A percentile compares a stretch with the other conserved stretches of the same genome.
phyloP scores from a whole-genome alignment of 2,113 vertebrate species.

The Nothocercus julius region DNA sequence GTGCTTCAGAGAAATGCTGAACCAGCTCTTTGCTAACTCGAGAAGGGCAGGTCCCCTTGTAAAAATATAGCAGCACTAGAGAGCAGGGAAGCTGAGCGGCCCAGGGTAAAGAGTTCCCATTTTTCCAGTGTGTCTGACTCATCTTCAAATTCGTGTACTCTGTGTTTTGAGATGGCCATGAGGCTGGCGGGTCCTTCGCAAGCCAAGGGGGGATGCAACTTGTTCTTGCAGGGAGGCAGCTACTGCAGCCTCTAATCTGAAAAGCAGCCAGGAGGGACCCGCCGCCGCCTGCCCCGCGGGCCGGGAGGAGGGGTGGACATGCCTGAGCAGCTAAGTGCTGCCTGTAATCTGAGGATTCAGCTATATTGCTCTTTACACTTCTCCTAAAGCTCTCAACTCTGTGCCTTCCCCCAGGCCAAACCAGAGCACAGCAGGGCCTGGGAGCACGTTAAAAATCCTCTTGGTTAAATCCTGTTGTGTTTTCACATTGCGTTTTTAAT shows the following conservation, averaged over 20 bases:
- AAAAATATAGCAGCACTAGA: not conserved
- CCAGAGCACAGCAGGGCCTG: not conserved
- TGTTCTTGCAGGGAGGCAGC: not conserved
- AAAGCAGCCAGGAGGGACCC: rapidly evolving
- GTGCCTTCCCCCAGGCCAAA: not conserved
- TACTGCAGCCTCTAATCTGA: not conserved
- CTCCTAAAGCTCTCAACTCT: not conserved
- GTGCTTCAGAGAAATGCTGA: not conserved
- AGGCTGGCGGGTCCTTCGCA: not conserved
- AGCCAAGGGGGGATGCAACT: not conserved
- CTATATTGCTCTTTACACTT: not conserved
- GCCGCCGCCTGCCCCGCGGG: not conserved
- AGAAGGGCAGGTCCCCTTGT: not conserved
- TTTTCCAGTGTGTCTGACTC: not conserved
- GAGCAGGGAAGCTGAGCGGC: too few relatives aligned
- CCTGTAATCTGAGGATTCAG: not conserved
- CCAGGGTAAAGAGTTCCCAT: too few relatives aligned
- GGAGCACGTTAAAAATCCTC: not conserved
- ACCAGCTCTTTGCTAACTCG: not conserved
- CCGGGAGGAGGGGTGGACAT: not conserved
- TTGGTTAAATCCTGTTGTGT: not conserved
- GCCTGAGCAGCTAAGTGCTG: not conserved
- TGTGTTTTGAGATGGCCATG: not conserved
- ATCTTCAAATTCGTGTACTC: not conserved
- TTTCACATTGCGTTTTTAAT: not conserved